Evolutionary conservation across 2,888 invertebrate genomes (phyloP), one percentile per base, ranked within the genome.

Genomic region (Xestia ashworthii): DNA sequence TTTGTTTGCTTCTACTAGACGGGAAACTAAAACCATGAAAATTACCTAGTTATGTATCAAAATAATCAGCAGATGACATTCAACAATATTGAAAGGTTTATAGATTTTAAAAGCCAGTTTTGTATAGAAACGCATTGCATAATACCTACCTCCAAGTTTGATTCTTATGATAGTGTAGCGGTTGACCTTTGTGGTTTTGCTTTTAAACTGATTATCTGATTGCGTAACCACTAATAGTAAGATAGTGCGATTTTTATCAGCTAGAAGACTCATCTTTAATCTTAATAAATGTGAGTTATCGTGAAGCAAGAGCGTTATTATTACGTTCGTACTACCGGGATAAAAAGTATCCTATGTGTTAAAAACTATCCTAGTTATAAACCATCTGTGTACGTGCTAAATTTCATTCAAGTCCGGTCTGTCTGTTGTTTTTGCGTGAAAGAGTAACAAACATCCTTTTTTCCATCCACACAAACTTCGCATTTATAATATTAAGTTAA

Each of bases 141-240:
- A 62, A 53, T n/a, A 69, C 62, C 14, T 25, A n/a, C n/a, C n/a
- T n/a, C 3, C 14, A n/a, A 55, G 8, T 71, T 64, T 46, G 14
- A 44, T 78, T 60, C 14, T 14, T 19, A 48, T 25, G 19, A 46
- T 41, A 55, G 4, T 65, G n/a, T n/a, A 65, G 41, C 8, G 48
- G n/a, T 58, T 65, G 55, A 72, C 64, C 32, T 81, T 65, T 81
- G n/a, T 32, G 32, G 64, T 50, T 50, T 53, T 41, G 32, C 14
- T n/a, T 71, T 25, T 71, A 46, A 53, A 53, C 16, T 77, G 53
- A 71, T 71, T 55, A 71, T 78, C 25, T n/a, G 25, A 41, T 55
- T 64, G 48, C 25, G 46, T 64, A 80, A 78, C 9, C 44, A 44
- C 9, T 11, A 44, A 9, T 14, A 80, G 5, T 14, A 32, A 32